A percentile compares a stretch with the other conserved stretches of the same genome.
Conservation (phyloP, 2,113 vertebrate species). For the Illadopsis cleaveri region DNA sequence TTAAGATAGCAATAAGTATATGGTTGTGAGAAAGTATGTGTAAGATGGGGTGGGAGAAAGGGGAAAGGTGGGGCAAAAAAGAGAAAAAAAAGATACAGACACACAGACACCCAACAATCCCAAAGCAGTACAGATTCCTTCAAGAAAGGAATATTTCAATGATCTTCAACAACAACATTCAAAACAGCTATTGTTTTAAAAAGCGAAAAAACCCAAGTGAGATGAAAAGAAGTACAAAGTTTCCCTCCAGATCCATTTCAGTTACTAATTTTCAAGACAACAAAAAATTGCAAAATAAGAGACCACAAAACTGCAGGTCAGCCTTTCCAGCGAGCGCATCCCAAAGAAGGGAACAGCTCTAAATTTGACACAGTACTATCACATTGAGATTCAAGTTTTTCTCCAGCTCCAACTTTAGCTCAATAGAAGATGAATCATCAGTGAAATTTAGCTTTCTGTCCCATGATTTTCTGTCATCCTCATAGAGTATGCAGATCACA, state of each 20-base stretch:
- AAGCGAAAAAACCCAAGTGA: background rate
- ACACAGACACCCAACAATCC: background rate
- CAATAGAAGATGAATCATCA: background rate
- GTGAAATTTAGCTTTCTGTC: slow-evolving; percentile 9
- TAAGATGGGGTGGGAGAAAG: background rate
- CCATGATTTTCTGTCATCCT: background rate
- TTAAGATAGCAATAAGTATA: background rate
- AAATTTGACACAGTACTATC: background rate
- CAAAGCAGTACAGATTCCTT: background rate
- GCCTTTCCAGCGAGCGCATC: background rate
- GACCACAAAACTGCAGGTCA: background rate
- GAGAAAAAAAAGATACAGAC: background rate
- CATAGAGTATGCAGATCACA: background rate
- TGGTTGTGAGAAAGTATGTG: background rate
- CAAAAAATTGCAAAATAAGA: background rate
- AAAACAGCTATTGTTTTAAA: background rate
- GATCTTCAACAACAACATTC: background rate
- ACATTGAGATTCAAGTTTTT: background rate
- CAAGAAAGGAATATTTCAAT: background rate
- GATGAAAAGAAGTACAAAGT: background rate
- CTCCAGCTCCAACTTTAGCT: background rate
- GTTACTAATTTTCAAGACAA: background rate
- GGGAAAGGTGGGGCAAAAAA: background rate
- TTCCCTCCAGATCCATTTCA: background rate
- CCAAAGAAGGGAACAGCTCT: background rate